Conservation (phyloP, 92 coral and sea anemone genomes). For the Paragorgia papillata region DNA sequence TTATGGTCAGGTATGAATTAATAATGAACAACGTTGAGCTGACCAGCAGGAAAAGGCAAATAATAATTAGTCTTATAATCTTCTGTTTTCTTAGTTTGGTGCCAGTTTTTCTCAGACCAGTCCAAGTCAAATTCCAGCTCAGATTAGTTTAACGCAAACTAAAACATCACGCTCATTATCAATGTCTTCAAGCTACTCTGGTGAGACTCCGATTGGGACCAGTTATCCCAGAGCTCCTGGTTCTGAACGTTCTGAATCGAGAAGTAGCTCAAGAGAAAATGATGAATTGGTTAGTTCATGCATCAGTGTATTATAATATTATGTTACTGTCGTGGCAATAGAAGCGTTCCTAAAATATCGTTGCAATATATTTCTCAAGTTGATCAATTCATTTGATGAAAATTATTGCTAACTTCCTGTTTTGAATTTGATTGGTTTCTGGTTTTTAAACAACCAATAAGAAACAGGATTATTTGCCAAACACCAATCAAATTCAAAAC, state of each 20-base stretch:
- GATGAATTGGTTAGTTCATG: conserved; percentile 73
- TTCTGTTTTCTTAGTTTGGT: conserved; percentile 4
- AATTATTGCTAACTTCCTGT: no score
- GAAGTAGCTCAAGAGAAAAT: conserved; percentile 81
- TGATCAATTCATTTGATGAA: no score
- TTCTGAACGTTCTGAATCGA: conserved; percentile 92
- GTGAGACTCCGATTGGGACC: conserved; percentile 69
- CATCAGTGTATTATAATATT: no score
- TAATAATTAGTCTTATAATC: background rate
- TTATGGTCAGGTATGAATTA: conserved; percentile 32
- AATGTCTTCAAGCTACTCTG: conserved; percentile 77
- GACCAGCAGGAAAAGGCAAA: no score
- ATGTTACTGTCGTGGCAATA: no score
- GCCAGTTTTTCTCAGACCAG: conserved; percentile 24
- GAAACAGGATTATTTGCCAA: no score
- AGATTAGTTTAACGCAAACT: background rate
- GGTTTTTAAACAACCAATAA: no score
- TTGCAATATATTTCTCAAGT: no score
- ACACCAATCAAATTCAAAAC: no score
- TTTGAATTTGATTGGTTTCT: no score
- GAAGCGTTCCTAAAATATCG: no score
- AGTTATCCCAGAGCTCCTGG: conserved; percentile 97
- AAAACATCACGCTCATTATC: conserved; percentile 92
- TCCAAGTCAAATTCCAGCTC: conserved; percentile 30
- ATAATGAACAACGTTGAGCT: no score